phyloP scores from a whole-genome alignment of 2,113 vertebrate species.

The Leptosomus discolor region DNA sequence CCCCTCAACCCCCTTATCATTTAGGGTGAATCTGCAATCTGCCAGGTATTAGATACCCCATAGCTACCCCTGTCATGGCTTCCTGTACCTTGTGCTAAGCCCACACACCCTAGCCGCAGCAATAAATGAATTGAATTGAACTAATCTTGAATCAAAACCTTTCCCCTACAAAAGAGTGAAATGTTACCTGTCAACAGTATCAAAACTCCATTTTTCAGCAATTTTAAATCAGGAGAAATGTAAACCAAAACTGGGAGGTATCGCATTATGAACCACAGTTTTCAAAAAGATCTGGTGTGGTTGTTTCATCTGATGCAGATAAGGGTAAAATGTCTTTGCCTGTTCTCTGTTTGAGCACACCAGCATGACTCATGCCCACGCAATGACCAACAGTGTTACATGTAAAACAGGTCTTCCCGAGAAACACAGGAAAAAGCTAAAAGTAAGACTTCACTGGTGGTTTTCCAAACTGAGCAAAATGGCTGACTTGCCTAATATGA shows the following conservation, averaged over 20 bases:
- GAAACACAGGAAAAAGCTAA: background rate
- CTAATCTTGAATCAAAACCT: background rate
- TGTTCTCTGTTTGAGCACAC: background rate
- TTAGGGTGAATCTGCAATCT: background rate
- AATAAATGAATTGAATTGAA: background rate
- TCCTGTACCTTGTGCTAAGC: background rate
- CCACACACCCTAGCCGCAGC: background rate
- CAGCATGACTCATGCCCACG: background rate
- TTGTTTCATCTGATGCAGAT: background rate
- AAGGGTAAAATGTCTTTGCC: background rate
- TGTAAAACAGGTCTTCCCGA: background rate
- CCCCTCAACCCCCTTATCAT: background rate
- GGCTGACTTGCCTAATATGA: accelerated
- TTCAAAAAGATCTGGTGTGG: background rate
- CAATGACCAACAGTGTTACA: background rate
- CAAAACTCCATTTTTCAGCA: background rate
- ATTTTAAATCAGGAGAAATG: background rate
- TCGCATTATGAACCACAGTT: background rate
- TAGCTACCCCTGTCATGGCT: accelerated
- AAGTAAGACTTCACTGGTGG: background rate
- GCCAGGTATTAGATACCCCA: background rate
- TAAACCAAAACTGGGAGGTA: background rate
- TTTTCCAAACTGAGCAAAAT: background rate
- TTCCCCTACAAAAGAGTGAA: background rate
- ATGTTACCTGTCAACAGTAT: background rate